phyloP scores from a whole-genome alignment of 2,797 vertebrate genomes.

The Danio tinwini region DNA sequence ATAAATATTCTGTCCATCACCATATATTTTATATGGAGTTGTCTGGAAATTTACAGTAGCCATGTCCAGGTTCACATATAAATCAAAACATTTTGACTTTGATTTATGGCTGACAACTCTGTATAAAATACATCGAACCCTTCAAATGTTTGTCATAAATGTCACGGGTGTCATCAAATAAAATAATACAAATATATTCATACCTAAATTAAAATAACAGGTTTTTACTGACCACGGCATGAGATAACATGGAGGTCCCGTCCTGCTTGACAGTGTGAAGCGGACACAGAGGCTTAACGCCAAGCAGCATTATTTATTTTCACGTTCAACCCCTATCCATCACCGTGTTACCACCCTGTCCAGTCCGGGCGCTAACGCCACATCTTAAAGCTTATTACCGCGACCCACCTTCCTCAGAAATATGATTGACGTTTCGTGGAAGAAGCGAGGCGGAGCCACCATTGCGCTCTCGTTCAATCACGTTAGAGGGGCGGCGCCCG shows the following conservation, averaged over 20 bases:
- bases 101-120: not conserved
- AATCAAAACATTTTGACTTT: not conserved
- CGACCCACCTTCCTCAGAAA: slow-evolving; percentile 68
- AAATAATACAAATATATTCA: not conserved
- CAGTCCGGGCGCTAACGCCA: slow-evolving; percentile 52
- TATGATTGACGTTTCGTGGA: slow-evolving; percentile 74
- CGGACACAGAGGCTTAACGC: slow-evolving; percentile 66
- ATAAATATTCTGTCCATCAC: not conserved
- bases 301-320: slow-evolving; percentile 73
- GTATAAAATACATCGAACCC: not conserved
- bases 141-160: not conserved
- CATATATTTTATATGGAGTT: no score
- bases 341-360: slow-evolving; percentile 65
- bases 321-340: slow-evolving; percentile 71
- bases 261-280: slow-evolving; percentile 63
- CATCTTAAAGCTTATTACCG: slow-evolving; percentile 62
- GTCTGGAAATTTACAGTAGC: not conserved
- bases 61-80: not conserved
- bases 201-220: not conserved
- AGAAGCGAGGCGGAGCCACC: slow-evolving; percentile 75
- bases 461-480: slow-evolving; percentile 71
- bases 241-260: slow-evolving; percentile 58
- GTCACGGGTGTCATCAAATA: not conserved
- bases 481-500: slow-evolving; percentile 55
- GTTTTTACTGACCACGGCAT: slow-evolving; percentile 7